Conservation (phyloP, 2,113 vertebrate species). For the Quiscalus mexicanus region DNA sequence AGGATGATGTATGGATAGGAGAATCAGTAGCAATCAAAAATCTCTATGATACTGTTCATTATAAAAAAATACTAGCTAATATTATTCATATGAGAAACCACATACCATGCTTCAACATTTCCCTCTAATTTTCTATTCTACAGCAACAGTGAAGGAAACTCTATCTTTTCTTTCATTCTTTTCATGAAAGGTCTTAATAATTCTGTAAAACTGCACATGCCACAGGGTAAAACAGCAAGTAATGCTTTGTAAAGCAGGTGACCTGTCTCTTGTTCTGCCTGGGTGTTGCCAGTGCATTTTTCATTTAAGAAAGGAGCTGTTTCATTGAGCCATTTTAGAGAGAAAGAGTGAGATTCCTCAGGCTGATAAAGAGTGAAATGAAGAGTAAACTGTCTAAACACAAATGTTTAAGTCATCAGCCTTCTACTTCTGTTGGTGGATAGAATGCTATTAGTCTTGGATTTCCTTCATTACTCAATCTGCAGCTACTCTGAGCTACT, state of each 20-base stretch:
- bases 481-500: background rate
- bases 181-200: background rate
- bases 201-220: background rate
- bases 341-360: conserved; percentile 44
- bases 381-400: conserved; percentile 50
- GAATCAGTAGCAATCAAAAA: background rate
- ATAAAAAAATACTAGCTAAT: background rate
- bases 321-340: conserved; percentile 4
- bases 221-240: background rate
- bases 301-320: background rate
- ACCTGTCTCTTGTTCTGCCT: background rate
- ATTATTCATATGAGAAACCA: background rate
- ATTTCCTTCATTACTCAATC: conserved; percentile 63
- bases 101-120: background rate
- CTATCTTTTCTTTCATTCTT: conserved; percentile 1
- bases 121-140: background rate
- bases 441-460: conserved; percentile 57
- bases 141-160: background rate
- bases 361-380: conserved; percentile 60
- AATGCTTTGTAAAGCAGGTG: background rate
- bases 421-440: conserved; percentile 69
- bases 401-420: conserved; percentile 51
- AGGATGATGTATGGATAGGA: background rate
- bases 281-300: background rate
- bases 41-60: background rate